phyloP scores from a whole-genome alignment of 2,888 invertebrate genomes.

The Himalopsyche kuldschensis region DNA sequence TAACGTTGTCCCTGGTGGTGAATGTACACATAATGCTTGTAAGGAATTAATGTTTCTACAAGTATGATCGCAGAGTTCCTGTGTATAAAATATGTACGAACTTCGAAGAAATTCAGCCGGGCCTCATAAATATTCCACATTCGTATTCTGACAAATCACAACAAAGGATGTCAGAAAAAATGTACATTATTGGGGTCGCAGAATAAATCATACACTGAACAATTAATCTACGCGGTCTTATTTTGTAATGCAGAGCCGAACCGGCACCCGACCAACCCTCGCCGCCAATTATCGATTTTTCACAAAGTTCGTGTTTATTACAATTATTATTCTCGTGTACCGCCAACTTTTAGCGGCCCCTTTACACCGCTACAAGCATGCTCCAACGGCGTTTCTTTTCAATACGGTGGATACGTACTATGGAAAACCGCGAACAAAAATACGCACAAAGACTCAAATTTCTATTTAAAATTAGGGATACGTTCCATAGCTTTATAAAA shows the following conservation, averaged over 20 bases:
- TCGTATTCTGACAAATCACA: background rate
- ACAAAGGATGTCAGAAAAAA: background rate
- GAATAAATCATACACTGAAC: background rate
- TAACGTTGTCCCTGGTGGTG: too few species aligned
- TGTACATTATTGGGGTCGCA: background rate
- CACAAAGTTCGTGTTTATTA: background rate
- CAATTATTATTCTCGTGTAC: background rate
- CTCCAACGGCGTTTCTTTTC: background rate
- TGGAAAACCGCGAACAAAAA: too few species aligned
- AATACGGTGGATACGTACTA: too few species aligned
- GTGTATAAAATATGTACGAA: background rate
- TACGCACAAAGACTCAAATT: too few species aligned
- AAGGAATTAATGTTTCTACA: too few species aligned
- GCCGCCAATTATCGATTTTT: background rate
- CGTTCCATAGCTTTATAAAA: too few species aligned
- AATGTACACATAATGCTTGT: too few species aligned
- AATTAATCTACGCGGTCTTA: background rate
- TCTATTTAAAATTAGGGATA: too few species aligned
- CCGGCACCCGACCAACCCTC: background rate
- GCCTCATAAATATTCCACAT: background rate
- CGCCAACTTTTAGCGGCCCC: background rate
- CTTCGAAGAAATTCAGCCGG: background rate
- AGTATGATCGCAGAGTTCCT: background rate
- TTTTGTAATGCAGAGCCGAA: background rate
- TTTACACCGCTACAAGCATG: background rate